Percentiles rank a stretch among this genome's conserved stretches.
phyloP scores from a whole-genome alignment of 2,888 invertebrate species.

The Quadriops clusia region DNA sequence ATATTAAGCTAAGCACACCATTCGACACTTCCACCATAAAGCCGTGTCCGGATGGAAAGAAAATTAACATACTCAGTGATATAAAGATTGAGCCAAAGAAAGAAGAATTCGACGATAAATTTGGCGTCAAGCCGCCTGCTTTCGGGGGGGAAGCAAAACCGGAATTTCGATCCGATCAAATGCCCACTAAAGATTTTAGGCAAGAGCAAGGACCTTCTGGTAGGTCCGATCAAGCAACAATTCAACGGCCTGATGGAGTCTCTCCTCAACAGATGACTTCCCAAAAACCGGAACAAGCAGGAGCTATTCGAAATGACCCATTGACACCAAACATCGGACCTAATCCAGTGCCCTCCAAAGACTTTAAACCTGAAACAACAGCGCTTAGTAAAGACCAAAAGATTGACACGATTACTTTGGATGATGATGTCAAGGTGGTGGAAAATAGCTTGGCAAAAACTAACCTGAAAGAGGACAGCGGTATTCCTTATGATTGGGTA shows the following conservation, averaged over 20 bases:
- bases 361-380: slow-evolving; percentile 21
- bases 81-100: slow-evolving; percentile 33
- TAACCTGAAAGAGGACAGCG: slow-evolving; percentile 56
- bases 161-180: slow-evolving; percentile 14
- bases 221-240: slow-evolving; percentile 5
- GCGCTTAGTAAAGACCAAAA: slow-evolving; percentile 41
- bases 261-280: too few relatives aligned
- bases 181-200: slow-evolving; percentile 38
- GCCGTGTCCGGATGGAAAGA: slow-evolving; percentile 27
- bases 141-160: slow-evolving; percentile 13
- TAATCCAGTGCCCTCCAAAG: slow-evolving; percentile 9
- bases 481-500: slow-evolving; percentile 80
- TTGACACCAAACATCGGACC: slow-evolving; percentile 12
- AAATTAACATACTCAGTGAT: slow-evolving; percentile 34
- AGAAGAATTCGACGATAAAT: slow-evolving; percentile 43
- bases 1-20: slow-evolving; percentile 32
- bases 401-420: too few relatives aligned
- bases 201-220: slow-evolving; percentile 19
- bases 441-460: slow-evolving; percentile 18
- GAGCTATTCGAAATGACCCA: slow-evolving; percentile 22
- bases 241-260: slow-evolving; percentile 1
- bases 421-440: slow-evolving; percentile 32
- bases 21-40: too few relatives aligned
- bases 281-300: too few relatives aligned
- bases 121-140: slow-evolving; percentile 29